Evolutionary conservation across 2,113 vertebrate species (phyloP), one percentile per base, ranked within the genome.

Genomic region (Piliocolobus tephrosceles): DNA sequence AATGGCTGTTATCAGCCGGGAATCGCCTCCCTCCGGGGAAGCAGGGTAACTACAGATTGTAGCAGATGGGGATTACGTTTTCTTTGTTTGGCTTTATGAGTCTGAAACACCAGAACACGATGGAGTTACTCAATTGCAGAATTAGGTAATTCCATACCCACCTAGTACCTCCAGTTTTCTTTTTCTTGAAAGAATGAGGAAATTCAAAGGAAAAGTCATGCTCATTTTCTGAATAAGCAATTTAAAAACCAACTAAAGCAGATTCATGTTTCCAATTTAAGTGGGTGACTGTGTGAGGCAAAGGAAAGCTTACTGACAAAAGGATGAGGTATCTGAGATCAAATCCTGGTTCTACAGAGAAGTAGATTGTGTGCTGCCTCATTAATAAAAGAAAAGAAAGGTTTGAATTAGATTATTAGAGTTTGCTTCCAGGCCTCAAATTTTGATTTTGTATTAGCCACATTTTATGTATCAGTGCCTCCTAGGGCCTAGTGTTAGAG

Each of bases 111-210:
- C 35, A 61, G 57, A 92, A 90, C 76, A 75, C 0, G 27, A 52
- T 50, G 61, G 83, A 92, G 72, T 96, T 90, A 94, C 92, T 97
- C 90, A 96, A 82, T 57, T 82, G 78, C 70, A 96, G 92, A 97
- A 86, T 97, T 96, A 92, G 58, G 96, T 94, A 98, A 95, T 82
- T 92, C 79, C 84, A 92, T 93, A 95, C 64, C 64, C 85, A 96
- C 75, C 78, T 85, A 86, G 70, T 57, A 22, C 14, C 70, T 90
- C 72, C 78, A 88, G 58, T 79, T 94, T 96, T 97, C 88, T 95
- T 94, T 97, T 94, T 92, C 82, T 90, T 92, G 68, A 96, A 98
- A 94, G 95, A 98, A 97, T 96, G 97, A 98, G 95, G 97, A 98
- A 97, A 97, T 94, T 90, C 84, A 96, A 88, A 94, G 90, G 64